phyloP scores from a whole-genome alignment of 2,113 vertebrate species.

The Orientallactaga bullata region DNA sequence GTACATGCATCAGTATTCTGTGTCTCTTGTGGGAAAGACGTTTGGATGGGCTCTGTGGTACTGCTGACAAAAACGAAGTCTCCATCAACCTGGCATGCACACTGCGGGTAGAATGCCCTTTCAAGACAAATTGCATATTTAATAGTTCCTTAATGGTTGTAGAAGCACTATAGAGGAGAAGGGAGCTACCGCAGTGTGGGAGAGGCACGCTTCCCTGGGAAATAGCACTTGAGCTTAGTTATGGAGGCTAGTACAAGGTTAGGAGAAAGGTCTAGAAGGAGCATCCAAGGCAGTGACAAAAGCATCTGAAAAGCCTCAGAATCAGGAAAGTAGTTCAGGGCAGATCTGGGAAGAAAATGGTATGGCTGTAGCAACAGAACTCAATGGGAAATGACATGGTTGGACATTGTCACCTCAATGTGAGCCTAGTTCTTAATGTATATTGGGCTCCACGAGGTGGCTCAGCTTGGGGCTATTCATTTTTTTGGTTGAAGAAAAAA shows the following conservation, averaged over 20 bases:
- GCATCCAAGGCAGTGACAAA: not conserved
- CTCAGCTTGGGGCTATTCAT: not conserved
- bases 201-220: not conserved
- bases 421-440: accelerated
- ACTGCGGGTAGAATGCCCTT: not conserved
- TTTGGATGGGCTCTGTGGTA: not conserved
- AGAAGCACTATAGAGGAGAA: not conserved
- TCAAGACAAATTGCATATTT: not conserved
- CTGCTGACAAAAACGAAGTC: not conserved
- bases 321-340: not conserved
- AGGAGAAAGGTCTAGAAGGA: not conserved
- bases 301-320: not conserved
- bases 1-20: not conserved
- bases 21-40: not conserved
- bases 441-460: not conserved
- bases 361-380: not conserved
- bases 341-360: not conserved
- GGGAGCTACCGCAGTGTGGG: too few relatives aligned
- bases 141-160: not conserved
- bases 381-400: not conserved
- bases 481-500: not conserved
- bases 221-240: not conserved
- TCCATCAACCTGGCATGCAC: not conserved
- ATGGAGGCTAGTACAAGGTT: not conserved
- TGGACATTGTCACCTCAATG: accelerated